Conservation (phyloP, 2,113 vertebrate genomes). For the Cyanoderma ruficeps region DNA sequence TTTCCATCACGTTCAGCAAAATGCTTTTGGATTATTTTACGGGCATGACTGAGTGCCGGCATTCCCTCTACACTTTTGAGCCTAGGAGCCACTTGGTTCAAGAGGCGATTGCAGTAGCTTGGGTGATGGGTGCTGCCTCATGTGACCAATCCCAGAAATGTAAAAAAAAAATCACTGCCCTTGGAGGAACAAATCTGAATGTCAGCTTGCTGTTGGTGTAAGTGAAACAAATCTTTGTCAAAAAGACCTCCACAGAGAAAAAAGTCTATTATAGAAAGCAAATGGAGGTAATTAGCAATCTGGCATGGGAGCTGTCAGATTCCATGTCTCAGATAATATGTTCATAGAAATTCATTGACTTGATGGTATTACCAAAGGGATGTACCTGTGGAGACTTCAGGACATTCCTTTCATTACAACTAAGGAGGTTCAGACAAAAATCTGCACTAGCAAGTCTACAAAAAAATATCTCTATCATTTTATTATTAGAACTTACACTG, state of each 20-base stretch:
- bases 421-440: not conserved
- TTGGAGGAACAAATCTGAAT: not conserved
- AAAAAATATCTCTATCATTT: not conserved
- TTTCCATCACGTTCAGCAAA: not conserved
- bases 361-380: not conserved
- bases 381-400: not conserved
- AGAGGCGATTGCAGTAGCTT: not conserved
- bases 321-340: not conserved
- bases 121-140: not conserved
- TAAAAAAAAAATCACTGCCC: not conserved
- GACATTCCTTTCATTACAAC: not conserved
- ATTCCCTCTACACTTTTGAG: not conserved
- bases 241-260: not conserved
- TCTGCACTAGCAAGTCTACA: not conserved
- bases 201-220: not conserved
- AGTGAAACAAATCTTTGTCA: not conserved
- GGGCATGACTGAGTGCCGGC: not conserved
- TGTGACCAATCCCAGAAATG: not conserved
- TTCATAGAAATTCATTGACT: not conserved
- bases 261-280: not conserved
- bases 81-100: not conserved
- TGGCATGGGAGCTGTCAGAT: not conserved
- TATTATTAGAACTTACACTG: not conserved
- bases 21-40: not conserved
- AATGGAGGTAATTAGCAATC: not conserved